Evolutionary conservation across 2,797 vertebrate genomes (phyloP), one percentile per base, ranked within the genome.

Genomic region (Calcarius lapponicus): DNA sequence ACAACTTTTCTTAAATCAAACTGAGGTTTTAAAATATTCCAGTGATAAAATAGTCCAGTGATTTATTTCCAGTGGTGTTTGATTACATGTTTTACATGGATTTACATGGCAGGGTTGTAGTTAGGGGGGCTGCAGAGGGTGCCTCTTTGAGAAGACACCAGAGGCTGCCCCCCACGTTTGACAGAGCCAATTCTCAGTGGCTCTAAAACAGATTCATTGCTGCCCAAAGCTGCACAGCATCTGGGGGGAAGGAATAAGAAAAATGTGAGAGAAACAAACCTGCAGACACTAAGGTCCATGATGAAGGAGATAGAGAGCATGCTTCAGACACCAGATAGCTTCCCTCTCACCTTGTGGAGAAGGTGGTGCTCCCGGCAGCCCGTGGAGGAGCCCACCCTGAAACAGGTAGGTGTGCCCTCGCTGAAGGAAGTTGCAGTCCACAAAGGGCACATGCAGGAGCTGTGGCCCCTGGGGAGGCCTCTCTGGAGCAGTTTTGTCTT

Each of bases 371-470:
- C 61, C 2, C 19, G 80, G 66, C 20, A 70, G n/a, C 14, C 32
- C 2, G 0, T 22, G 61, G 38, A 73, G 28, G 18, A 62, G 7
- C 13, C 9, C 17, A 26, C 17, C 13, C 26, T 1, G 0, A 16
- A 75, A 18, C 47, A 85, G 32, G 32, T 26, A 54, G 40, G 15
- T 40, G 6, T 38, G 9, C 4, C 10, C n/a, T 48, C 9, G 17
- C 54, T 45, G 67, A 57, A 69, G 61, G 50, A 69, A 42, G 45
- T 7, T 47, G 28, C 32, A 64, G 38, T 14, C 65, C 4, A 2
- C 31, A 20, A 32, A 50, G 18, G 29, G 5, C 17, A 22, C 31
- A 24, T 6, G 3, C 31, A 64, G 65, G 32, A 76, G 2, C 18
- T 80, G 20, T 8, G 22, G 7, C 14, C n/a, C 6, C 8, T 43